These are phyloP conservation scores for Nemoura dubitans DNA, from an alignment of 2,888 invertebrate species.

Conservation along the genomic window DNA sequence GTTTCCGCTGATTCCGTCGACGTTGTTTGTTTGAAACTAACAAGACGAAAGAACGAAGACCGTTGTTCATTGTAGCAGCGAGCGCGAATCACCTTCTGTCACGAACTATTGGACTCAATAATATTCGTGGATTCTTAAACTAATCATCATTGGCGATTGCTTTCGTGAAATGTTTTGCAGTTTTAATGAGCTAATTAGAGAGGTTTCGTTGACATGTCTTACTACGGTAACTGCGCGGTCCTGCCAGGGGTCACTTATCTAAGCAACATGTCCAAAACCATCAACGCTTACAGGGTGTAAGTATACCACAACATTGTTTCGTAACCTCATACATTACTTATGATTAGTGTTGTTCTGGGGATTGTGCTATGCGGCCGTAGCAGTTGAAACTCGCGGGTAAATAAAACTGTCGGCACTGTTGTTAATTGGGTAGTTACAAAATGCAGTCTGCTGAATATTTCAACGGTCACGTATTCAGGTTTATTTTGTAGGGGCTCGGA, in stretches of 20 bases:
- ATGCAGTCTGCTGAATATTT: no score
- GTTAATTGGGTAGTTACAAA: no score
- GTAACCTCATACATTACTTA: constrained; percentile 44
- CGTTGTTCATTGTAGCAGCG: no score
- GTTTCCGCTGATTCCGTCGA: no score
- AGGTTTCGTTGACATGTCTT: background rate
- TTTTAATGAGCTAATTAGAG: background rate
- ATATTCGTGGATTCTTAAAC: background rate
- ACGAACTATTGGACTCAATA: background rate
- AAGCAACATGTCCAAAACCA: constrained; percentile 79
- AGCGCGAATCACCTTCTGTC: background rate
- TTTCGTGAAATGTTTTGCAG: background rate
- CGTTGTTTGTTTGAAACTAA: no score
- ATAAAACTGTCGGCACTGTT: no score
- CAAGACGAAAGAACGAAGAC: no score
- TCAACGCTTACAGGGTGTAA: constrained; percentile 91
- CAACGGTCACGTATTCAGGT: no score
- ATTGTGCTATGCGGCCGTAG: background rate
- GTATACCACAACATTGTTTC: no score
- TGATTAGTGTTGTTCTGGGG: background rate
- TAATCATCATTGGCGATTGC: background rate
- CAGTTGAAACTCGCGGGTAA: no score
- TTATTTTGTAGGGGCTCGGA: no score
- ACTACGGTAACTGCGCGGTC: constrained; percentile 15
- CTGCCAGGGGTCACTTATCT: background rate